phyloP scores from a whole-genome alignment of 2,797 vertebrate genomes.

The Urophycis tenuis region DNA sequence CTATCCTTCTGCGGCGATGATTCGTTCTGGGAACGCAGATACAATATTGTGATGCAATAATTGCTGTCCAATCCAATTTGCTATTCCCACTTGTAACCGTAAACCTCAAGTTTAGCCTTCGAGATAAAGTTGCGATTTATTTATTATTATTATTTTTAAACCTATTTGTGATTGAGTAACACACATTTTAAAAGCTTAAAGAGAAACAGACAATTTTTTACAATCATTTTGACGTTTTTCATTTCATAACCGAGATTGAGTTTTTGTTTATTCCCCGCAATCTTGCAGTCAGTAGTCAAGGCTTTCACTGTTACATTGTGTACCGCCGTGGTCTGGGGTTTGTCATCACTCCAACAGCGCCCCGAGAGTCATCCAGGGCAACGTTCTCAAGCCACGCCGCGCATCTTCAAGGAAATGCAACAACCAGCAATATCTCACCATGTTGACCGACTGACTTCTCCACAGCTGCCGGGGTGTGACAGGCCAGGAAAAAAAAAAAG shows the following conservation, averaged over 20 bases:
- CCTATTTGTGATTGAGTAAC: background rate
- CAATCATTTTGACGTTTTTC: background rate
- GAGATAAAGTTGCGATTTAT: background rate
- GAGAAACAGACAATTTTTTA: background rate
- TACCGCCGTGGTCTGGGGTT: background rate
- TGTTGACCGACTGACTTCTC: slow-evolving; percentile 55
- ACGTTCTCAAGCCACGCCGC: slow-evolving; percentile 24
- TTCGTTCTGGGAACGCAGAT: background rate
- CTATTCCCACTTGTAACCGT: background rate
- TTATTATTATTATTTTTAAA: too few species aligned
- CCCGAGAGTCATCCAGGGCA: background rate
- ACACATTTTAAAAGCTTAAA: background rate
- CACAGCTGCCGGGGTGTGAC: slow-evolving; percentile 63
- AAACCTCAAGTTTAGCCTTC: background rate
- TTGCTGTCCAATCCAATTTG: background rate
- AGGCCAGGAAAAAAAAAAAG: slow-evolving; percentile 29
- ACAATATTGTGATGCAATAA: slow-evolving; percentile 1
- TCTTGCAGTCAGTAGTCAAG: background rate
- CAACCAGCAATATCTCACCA: slow-evolving; percentile 49
- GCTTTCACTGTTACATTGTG: background rate
- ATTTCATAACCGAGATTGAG: background rate
- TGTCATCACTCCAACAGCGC: background rate
- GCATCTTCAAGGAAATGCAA: slow-evolving; percentile 35
- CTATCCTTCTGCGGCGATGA: background rate
- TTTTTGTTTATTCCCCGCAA: background rate